phyloP scores from a whole-genome alignment of 2,888 invertebrate species.

The Acanthococcus lagerstroemiae region DNA sequence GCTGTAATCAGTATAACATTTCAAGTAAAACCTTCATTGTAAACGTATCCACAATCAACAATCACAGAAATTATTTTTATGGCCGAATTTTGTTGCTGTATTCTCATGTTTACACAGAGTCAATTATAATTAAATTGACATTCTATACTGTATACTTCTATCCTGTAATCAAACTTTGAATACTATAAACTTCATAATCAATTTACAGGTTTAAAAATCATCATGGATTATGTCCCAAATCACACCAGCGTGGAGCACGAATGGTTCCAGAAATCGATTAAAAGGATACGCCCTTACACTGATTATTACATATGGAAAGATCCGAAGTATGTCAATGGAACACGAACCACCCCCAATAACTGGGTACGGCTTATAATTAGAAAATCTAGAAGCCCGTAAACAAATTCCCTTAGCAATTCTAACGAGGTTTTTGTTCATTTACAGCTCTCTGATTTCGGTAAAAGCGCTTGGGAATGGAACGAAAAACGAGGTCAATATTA shows the following conservation, averaged over 20 bases:
- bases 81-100: no score
- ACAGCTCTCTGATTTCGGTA: constrained; percentile 16
- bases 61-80: no score
- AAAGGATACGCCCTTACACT: constrained; percentile 51
- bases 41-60: no score
- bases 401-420: neutral
- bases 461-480: constrained; percentile 58
- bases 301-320: constrained; percentile 73
- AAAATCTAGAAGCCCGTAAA: neutral
- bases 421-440: neutral
- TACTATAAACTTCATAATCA: no score
- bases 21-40: no score
- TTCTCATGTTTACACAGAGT: neutral
- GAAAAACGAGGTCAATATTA: constrained; percentile 54
- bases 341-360: constrained; percentile 57
- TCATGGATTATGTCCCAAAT: constrained; percentile 60
- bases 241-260: constrained; percentile 67
- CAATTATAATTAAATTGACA: neutral
- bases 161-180: no score
- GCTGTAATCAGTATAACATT: no score
- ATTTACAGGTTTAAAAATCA: constrained; percentile 48
- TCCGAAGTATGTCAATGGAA: constrained; percentile 42
- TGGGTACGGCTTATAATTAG: constrained; percentile 50
- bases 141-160: neutral
- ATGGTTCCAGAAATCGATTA: constrained; percentile 68